phyloP scores from a whole-genome alignment of 1,140 invertebrate genomes.

The Drosophila bocki region DNA sequence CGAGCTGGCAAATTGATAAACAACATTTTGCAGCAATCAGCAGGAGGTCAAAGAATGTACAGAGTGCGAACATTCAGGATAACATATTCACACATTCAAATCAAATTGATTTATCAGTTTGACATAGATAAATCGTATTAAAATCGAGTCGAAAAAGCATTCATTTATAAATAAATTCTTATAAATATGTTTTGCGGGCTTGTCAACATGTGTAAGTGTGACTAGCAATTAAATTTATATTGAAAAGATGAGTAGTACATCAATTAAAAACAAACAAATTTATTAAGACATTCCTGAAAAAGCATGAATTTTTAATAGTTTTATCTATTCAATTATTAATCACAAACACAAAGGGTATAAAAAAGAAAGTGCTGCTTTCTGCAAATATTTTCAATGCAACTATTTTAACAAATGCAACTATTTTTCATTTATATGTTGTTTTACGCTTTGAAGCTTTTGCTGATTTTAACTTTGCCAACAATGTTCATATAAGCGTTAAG shows the following conservation, averaged over 20 bases:
- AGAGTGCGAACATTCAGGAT: slow-evolving; percentile 17
- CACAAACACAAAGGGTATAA: neutral
- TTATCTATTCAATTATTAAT: neutral
- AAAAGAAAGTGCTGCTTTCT: neutral
- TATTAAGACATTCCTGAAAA: neutral
- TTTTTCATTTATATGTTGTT: slow-evolving; percentile 1
- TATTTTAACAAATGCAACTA: neutral
- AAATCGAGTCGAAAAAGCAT: slow-evolving; percentile 20
- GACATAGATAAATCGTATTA: slow-evolving; percentile 40
- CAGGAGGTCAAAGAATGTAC: neutral
- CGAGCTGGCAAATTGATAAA: slow-evolving; percentile 30
- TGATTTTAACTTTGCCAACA: neutral
- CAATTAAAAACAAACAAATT: neutral
- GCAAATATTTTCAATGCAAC: slow-evolving; percentile 2
- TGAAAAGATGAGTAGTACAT: neutral
- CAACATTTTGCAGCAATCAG: slow-evolving; percentile 13
- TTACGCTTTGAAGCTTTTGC: neutral
- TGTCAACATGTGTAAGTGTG: neutral
- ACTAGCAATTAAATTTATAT: neutral
- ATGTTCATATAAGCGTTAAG: slow-evolving; percentile 1
- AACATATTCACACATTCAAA: slow-evolving; percentile 27
- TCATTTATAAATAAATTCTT: slow-evolving; percentile 1
- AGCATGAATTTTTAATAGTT: neutral
- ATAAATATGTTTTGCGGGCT: neutral
- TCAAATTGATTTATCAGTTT: slow-evolving; percentile 56